A percentile compares a stretch with the other conserved stretches of the same genome.
Evolutionary conservation across 2,797 vertebrate genomes (phyloP).

Genomic region (Xenentodon cancila): DNA sequence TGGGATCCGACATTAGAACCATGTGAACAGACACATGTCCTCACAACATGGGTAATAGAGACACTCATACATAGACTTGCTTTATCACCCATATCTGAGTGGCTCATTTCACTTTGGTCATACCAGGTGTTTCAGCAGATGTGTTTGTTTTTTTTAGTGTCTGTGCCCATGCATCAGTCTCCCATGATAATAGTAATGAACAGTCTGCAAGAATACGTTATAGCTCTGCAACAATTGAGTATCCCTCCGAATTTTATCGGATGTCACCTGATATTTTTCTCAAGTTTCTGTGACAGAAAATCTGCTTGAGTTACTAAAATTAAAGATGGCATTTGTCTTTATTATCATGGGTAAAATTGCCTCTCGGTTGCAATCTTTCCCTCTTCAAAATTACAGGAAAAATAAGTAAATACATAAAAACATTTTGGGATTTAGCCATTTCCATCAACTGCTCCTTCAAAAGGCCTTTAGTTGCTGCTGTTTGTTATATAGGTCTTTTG

Average conservation of each 20-base stretch:
- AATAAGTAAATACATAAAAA: too few relatives aligned
- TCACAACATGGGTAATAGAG: slow-evolving; percentile 2
- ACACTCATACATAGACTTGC: slow-evolving; percentile 6
- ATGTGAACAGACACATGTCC: neutral
- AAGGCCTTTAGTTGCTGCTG: too few relatives aligned
- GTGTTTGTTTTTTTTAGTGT: slow-evolving; percentile 40
- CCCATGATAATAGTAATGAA: slow-evolving; percentile 14
- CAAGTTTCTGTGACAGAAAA: too few relatives aligned
- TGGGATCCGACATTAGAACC: too few relatives aligned
- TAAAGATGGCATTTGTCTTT: too few relatives aligned
- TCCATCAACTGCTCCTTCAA: too few relatives aligned
- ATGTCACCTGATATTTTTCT: neutral
- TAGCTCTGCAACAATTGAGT: slow-evolving; percentile 4
- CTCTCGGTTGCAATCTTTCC: too few relatives aligned
- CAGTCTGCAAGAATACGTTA: slow-evolving; percentile 9
- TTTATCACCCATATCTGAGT: slow-evolving; percentile 31
- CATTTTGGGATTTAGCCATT: too few relatives aligned
- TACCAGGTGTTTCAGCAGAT: slow-evolving; percentile 60
- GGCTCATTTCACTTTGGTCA: slow-evolving; percentile 30
- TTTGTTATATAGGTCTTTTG: too few relatives aligned
- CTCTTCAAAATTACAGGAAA: too few relatives aligned
- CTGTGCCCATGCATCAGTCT: neutral
- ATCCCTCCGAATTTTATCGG: neutral
- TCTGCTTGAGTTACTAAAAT: too few relatives aligned
- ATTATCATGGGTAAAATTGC: too few relatives aligned